Conservation (phyloP, 2,113 vertebrate genomes). For the Ia io region DNA sequence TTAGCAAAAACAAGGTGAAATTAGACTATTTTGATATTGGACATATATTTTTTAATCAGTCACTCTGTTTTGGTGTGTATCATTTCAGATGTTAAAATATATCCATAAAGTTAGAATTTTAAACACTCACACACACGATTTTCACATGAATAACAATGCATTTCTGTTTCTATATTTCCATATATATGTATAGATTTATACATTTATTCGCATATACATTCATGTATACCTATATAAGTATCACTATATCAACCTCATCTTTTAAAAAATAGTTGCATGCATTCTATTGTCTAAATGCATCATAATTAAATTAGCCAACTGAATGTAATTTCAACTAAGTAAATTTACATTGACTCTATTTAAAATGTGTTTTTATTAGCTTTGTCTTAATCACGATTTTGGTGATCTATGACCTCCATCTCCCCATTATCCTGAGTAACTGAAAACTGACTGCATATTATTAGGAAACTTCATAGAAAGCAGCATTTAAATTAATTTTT, state of each 20-base stretch:
- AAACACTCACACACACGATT: not conserved
- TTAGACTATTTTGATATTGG: not conserved
- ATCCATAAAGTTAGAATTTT: not conserved
- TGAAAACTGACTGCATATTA: conserved; percentile 10
- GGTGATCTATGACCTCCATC: conserved; percentile 30
- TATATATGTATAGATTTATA: not conserved
- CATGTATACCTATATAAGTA: not conserved
- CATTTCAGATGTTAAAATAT: conserved; percentile 13
- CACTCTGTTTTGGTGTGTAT: not conserved
- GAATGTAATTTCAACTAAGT: conserved; percentile 64
- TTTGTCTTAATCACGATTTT: conserved; percentile 50
- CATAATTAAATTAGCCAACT: conserved; percentile 47
- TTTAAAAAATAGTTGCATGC: conserved; percentile 7
- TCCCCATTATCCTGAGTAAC: conserved; percentile 48
- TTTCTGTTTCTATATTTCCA: not conserved
- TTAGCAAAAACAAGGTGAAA: not conserved
- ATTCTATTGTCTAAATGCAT: conserved; percentile 43
- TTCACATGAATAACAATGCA: not conserved
- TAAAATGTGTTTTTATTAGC: conserved; percentile 54
- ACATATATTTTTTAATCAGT: not conserved
- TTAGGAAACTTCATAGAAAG: conserved; percentile 17
- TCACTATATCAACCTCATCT: not conserved
- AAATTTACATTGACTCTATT: conserved; percentile 46
- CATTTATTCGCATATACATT: not conserved
- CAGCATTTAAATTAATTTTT: conserved; percentile 38